Conservation (phyloP, 2,113 vertebrate species). For the Ophthalmolycus amberensis region DNA sequence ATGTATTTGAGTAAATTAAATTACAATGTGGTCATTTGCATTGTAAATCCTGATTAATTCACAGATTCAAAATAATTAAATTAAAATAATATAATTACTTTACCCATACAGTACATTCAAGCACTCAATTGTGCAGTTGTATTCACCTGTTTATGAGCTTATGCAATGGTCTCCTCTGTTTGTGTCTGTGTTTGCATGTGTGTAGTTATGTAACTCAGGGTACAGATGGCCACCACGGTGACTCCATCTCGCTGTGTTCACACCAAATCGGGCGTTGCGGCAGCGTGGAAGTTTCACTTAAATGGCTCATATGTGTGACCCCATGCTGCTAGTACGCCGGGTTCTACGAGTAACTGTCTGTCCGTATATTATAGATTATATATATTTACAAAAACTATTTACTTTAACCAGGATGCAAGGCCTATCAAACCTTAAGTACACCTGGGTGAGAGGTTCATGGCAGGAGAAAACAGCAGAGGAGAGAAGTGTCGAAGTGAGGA, state of each 20-base stretch:
- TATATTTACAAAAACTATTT: too few species aligned
- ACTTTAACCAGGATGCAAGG: too few species aligned
- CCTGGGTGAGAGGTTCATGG: not conserved
- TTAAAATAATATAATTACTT: not conserved
- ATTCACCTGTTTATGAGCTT: not conserved
- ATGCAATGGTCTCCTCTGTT: not conserved
- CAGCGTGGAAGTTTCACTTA: not conserved
- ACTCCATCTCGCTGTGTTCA: not conserved
- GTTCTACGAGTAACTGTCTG: not conserved
- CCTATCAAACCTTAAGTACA: not conserved
- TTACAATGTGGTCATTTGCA: not conserved
- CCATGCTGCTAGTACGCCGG: too few species aligned
- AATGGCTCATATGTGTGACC: not conserved
- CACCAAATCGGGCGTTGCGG: not conserved
- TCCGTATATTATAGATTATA: not conserved
- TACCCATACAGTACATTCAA: not conserved
- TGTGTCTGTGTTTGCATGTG: not conserved
- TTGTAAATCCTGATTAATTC: not conserved
- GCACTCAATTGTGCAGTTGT: conserved; percentile 7
- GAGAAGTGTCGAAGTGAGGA: not conserved
- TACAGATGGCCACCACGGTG: not conserved
- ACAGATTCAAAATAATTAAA: not conserved
- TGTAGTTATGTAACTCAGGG: conserved; percentile 20
- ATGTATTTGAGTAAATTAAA: not conserved
- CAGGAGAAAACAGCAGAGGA: not conserved